A percentile compares a stretch with the other conserved stretches of the same genome.
phyloP scores from a whole-genome alignment of 2,113 vertebrate species.

The Neofelis nebulosa region DNA sequence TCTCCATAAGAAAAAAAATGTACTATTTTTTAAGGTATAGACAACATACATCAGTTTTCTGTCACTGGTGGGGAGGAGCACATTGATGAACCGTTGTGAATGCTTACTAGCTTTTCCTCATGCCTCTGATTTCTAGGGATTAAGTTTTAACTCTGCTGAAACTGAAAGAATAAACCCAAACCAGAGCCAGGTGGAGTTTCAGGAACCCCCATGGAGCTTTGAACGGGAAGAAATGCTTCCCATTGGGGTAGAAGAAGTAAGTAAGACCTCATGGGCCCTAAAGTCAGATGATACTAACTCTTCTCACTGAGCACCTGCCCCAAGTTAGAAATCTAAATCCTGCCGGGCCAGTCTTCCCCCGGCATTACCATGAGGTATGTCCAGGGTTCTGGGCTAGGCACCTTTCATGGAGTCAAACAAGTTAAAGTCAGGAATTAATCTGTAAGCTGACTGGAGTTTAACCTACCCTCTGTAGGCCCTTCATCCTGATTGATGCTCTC shows the following conservation, averaged over 20 bases:
- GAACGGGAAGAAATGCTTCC: constrained; percentile 49
- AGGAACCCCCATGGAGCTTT: not conserved
- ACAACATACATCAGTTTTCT: not conserved
- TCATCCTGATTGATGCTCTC: not conserved
- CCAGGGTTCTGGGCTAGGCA: not conserved
- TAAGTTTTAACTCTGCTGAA: not conserved
- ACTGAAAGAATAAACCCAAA: not conserved
- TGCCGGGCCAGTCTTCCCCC: fast-evolving
- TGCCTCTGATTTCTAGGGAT: constrained; percentile 66
- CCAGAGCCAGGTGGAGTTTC: not conserved
- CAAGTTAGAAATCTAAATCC: not conserved
- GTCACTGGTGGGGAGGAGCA: not conserved
- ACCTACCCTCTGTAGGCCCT: not conserved
- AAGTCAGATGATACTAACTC: not conserved
- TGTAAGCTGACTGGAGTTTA: not conserved
- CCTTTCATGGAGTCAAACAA: not conserved
- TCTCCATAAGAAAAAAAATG: not conserved
- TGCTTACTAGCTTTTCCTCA: not conserved
- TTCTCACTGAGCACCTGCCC: not conserved
- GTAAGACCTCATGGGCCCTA: not conserved
- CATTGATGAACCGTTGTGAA: not conserved
- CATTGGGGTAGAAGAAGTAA: constrained; percentile 87
- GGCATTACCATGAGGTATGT: fast-evolving
- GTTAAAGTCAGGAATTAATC: not conserved
- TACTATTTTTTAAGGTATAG: not conserved